Evolutionary conservation across 2,797 vertebrate genomes (phyloP).

Genomic region (Choloepus didactylus): DNA sequence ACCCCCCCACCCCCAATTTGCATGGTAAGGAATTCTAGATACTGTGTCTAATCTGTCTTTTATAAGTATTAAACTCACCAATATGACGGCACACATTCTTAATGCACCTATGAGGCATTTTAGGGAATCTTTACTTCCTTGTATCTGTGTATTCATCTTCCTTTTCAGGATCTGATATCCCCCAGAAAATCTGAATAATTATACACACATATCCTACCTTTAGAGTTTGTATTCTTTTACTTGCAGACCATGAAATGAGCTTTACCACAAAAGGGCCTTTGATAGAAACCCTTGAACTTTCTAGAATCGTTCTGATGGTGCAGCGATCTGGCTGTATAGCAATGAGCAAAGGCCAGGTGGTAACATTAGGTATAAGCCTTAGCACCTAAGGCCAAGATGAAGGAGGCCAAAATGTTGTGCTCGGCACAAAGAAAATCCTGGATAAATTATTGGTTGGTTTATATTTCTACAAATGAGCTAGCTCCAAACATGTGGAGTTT

Average conservation of each 20-base stretch:
- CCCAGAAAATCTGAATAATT: neutral
- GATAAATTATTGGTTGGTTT: neutral
- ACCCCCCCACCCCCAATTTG: neutral
- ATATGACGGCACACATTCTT: neutral
- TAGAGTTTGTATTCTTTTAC: neutral
- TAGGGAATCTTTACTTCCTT: neutral
- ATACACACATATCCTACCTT: neutral
- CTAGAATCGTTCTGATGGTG: neutral
- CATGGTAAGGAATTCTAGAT: neutral
- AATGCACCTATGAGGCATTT: neutral
- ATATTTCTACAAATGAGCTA: neutral
- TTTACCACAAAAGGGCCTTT: slow-evolving; percentile 24
- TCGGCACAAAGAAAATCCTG: slow-evolving; percentile 14
- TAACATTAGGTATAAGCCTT: neutral
- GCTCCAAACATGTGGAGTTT: neutral
- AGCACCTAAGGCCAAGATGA: neutral
- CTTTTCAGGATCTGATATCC: neutral
- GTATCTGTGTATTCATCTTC: neutral
- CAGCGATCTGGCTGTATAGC: neutral
- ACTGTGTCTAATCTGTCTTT: neutral
- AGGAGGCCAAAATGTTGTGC: neutral
- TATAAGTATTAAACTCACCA: neutral
- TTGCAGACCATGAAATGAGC: neutral
- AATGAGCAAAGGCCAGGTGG: neutral
- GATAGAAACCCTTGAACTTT: neutral